Evolutionary conservation across 2,113 vertebrate genomes (phyloP).

Genomic region (Collichthys lucidus): DNA sequence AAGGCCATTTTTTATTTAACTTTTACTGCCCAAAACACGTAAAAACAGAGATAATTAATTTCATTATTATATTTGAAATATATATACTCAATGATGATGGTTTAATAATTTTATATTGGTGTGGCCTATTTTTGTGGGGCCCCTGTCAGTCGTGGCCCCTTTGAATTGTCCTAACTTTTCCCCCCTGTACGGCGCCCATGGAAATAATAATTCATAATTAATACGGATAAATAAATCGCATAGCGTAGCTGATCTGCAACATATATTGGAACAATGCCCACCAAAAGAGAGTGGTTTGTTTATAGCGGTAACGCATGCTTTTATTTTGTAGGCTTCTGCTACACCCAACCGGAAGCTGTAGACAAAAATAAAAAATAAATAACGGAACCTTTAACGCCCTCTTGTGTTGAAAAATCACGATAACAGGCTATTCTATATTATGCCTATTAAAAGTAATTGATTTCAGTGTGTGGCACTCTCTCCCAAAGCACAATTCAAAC

Average conservation of each 20-base stretch:
- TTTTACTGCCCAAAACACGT: too few species aligned
- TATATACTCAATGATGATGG: too few species aligned
- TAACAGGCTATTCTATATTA: not conserved
- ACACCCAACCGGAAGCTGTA: slow-evolving; percentile 22
- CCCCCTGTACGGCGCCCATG: too few species aligned
- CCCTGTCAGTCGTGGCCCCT: too few species aligned
- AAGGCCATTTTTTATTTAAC: too few species aligned
- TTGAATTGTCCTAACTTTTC: too few species aligned
- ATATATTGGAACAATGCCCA: fast-evolving
- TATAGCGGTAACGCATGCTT: not conserved
- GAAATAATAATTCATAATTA: not conserved
- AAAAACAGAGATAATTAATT: too few species aligned
- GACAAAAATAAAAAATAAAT: not conserved
- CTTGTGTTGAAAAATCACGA: not conserved
- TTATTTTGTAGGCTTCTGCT: slow-evolving; percentile 54
- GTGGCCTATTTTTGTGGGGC: too few species aligned
- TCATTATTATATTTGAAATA: too few species aligned
- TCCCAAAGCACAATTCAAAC: not conserved
- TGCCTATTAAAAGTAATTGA: not conserved
- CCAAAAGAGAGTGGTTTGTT: not conserved
- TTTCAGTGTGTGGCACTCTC: not conserved
- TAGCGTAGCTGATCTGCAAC: not conserved
- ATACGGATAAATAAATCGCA: not conserved
- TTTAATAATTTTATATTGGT: too few species aligned
- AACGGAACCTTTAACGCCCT: slow-evolving; percentile 5